Percentiles rank a stretch among this genome's conserved stretches.
Evolutionary conservation across 2,113 vertebrate species (phyloP).

Genomic region (Psettodes erumei): DNA sequence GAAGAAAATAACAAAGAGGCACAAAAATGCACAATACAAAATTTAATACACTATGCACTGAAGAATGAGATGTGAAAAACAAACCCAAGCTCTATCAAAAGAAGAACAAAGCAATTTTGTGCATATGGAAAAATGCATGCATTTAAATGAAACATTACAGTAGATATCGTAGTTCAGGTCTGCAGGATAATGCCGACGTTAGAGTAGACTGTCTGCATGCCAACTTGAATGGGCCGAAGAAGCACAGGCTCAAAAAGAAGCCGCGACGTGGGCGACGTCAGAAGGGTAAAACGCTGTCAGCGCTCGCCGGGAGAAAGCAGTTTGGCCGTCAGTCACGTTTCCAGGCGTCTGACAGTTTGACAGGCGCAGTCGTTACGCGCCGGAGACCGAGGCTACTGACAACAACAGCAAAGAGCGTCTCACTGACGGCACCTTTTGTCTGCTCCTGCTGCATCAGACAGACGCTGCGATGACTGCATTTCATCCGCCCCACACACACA

Average conservation of each 20-base stretch:
- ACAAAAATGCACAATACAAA: slow-evolving; percentile 47
- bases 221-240: slow-evolving; percentile 20
- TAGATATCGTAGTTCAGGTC: slow-evolving; percentile 44
- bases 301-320: slow-evolving; percentile 32
- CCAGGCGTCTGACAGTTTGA: slow-evolving; percentile 13
- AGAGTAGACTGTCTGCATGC: slow-evolving; percentile 68
- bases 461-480: slow-evolving; percentile 52
- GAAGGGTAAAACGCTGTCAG: slow-evolving; percentile 28
- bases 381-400: slow-evolving; percentile 2
- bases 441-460: slow-evolving; percentile 35
- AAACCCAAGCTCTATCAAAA: slow-evolving; percentile 28
- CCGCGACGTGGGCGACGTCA: not conserved
- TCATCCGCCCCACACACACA: slow-evolving; percentile 40
- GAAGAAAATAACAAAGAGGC: slow-evolving; percentile 14
- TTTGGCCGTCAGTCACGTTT: not conserved
- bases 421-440: slow-evolving; percentile 48
- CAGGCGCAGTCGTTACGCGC: not conserved
- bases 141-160: slow-evolving; percentile 64
- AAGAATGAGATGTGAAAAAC: slow-evolving; percentile 37
- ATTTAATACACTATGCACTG: slow-evolving; percentile 34
- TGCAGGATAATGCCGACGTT: slow-evolving; percentile 37
- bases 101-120: slow-evolving; percentile 43
- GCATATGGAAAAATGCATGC: slow-evolving; percentile 73
- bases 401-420: slow-evolving; percentile 5
- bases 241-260: slow-evolving; percentile 33